Base-by-base conservation (phyloP, 2,113 vertebrate genomes). In the Ploceus nigricollis region DNA sequence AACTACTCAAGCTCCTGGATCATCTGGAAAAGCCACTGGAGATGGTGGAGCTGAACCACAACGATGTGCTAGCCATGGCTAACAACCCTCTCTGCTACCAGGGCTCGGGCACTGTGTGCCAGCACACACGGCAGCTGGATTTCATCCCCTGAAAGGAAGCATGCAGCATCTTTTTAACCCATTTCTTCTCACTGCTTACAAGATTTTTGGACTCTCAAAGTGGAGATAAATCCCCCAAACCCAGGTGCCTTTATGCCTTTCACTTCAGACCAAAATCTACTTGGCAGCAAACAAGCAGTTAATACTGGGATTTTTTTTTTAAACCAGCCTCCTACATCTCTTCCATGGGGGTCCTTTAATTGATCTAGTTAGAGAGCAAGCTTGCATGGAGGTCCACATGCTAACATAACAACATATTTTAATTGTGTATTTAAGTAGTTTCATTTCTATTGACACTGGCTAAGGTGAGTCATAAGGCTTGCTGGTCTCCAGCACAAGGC, bases 351-450 rank as follows among this genome's bases (percentile, higher is more conserved):
- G 89, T 78, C 90, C 68, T 86, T 37, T 85, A 79, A 89, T 12
- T 28, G 60, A 47, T 44, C 31, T 25, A 77, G 66, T 86, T 90
- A 92, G 90, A 89, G 50, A 81, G 61, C 79, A 96, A 66, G 88
- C 94, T 87, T 40, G 23, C 96, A 96, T 0, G 92, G 96, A 97
- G 96, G 97, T 97, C 97, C 82, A 90, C 90, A 96, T 6, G 44
- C 83, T 93, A 97, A 94, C 87, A 93, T 90, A 96, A 94, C 90
- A 96, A 93, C 95, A 42, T 92, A 89, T 78, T 94, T 94, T 93
- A 96, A 90, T 78, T 57, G 87, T 50, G 85, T 94, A 90, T 63
- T 91, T 94, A 87, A 92, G 94, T 68, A 75, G 73, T 84, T 94
- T 93, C 44, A 87, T 47, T 90, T 65, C 86, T 93, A 90, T 71